Base-by-base conservation (phyloP, 2,888 invertebrate genomes). In the Tridacna gigas region DNA sequence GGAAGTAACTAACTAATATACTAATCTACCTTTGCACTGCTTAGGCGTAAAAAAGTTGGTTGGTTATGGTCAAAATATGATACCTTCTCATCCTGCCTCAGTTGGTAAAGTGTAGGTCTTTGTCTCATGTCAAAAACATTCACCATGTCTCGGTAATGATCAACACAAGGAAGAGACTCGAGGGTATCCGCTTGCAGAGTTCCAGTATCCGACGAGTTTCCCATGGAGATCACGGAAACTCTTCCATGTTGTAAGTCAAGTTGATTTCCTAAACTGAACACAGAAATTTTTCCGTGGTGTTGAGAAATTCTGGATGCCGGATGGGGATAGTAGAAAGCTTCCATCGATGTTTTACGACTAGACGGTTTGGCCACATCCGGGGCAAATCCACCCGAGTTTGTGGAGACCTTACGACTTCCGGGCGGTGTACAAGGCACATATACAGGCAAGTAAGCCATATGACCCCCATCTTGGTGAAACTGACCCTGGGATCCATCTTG, bases 81-180 rank as follows among this genome's bases (percentile, higher is more conserved):
- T 86, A 92, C 91, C 82, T 88, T 75, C 89, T 90, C 93, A 61
- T 94, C 92, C 67, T 94, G 92, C 69, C 94, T 91, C 9, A 95
- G 91, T 85, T 95, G 93, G 65, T 92, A 93, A n/a, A 95, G 80
- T 0, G 95, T 95, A 4, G 95, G 95, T 67, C 95, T 78, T 45
- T 89, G 89, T 60, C 87, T 77, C 47, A 89, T 80, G 28, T 89
- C 90, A 71, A 82, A 85, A 25, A 83, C 77, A 26, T 85, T 85
- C 11, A 84, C 78, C 13, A 71, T 51, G 28, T 88, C 89, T 22
- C 86, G 67, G 93, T 98, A 98, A 94, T 97, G 97, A 93, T 97
- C 97, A 95, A 97, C 96, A 80, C 97, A 95, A 0, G 98, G 98
- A 60, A 98, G 94, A 0, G 97, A 97, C 94, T 98, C 98, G 90